Conservation (phyloP, 2,888 invertebrate species). For the Venusia cambrica region DNA sequence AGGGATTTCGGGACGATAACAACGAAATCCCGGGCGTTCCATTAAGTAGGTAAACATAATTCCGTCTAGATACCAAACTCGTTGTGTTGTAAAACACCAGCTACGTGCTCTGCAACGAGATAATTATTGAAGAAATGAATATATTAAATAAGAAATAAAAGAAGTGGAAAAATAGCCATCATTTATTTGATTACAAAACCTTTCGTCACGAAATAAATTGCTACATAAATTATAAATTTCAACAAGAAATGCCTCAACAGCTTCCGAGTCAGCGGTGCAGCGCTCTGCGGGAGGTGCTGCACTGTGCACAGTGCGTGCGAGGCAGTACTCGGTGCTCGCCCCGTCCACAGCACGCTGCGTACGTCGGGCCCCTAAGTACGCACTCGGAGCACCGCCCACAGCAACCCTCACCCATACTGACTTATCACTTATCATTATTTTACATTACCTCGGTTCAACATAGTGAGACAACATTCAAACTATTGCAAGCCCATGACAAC, state of each 20-base stretch:
- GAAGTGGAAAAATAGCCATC: slow-evolving; percentile 64
- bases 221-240: slow-evolving; percentile 74
- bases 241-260: slow-evolving; percentile 66
- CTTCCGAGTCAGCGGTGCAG: slow-evolving; percentile 32
- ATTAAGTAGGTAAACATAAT: too few species aligned
- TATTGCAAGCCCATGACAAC: slow-evolving; percentile 41
- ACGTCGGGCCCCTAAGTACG: slow-evolving; percentile 6
- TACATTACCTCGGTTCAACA: slow-evolving; percentile 51
- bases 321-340: too few species aligned
- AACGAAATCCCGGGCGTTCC: too few species aligned
- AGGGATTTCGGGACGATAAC: too few species aligned
- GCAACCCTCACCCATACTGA: slow-evolving; percentile 17
- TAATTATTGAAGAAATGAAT: too few species aligned
- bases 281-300: too few species aligned
- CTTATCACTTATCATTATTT: slow-evolving; percentile 43
- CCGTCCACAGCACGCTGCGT: slow-evolving; percentile 15
- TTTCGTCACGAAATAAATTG: slow-evolving; percentile 74
- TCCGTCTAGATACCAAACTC: too few species aligned
- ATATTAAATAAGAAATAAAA: too few species aligned
- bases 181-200: slow-evolving; percentile 78
- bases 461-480: slow-evolving; percentile 39
- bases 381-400: background rate
- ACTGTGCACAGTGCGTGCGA: too few species aligned
- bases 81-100: too few species aligned
- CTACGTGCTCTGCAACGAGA: too few species aligned